Evolutionary conservation across 1,140 invertebrate genomes (phyloP), one percentile per base, ranked within the genome.

Genomic region (Dufourea novaeangliae): DNA sequence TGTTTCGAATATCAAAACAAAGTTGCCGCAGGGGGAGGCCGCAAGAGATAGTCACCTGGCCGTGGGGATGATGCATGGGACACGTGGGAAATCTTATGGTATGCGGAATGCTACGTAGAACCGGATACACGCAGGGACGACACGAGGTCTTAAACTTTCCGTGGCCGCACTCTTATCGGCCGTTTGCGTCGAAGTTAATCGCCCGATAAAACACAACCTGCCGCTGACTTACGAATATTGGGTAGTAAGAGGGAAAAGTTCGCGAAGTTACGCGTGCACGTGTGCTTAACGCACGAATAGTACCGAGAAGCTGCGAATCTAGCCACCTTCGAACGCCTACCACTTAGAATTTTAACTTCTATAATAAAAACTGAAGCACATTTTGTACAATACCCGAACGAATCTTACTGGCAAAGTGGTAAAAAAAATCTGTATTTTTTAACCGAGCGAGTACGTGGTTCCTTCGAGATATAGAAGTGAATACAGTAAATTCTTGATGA

Each of bases 1-100:
- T 52, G 64, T 59, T 61, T 59, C 44, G 64, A 82, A 75, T 82
- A 73, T 82, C 66, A 64, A 78, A 72, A 82, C 61, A 68, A 83
- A 82, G 80, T 83, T 79, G 44, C 39, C 29, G 27, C 44, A 14
- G n/a, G n/a, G 0, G 10, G 44, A 44, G 61, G 69, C 12, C 8
- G 7, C 6, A 6, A 17, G 32, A 44, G 78, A 80, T 59, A 70
- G 87, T 87, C 85, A 85, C 68, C 81, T 46, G 66, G 67, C 4
- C 6, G 4, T 4, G 14, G 14, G 84, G 87, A 90, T 91, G 90
- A 91, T 79, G 68, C 88, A 92, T 90, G 87, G 84, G 74, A 84
- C 91, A 78, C 90, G 22, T 63, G 91, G 91, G 91, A 92, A 92
- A 92, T 92, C 90, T 92, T 89, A 90, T 83, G 85, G 74, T 66